Percentiles rank a stretch among this genome's conserved stretches.
Conservation (phyloP, 2,888 invertebrate genomes). For the Aspidiotus destructor region DNA sequence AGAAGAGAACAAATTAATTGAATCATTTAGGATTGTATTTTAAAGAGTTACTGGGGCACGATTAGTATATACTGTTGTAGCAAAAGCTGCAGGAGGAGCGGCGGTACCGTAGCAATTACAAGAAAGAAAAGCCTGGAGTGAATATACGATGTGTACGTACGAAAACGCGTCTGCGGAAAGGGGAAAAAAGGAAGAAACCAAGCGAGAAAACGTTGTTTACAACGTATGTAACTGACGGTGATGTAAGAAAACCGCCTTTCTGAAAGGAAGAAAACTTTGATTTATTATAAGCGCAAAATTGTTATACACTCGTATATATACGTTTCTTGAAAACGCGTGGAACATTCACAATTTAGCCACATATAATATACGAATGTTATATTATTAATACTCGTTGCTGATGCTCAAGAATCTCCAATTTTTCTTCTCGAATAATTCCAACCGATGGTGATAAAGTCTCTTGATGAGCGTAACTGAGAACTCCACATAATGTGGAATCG, state of each 20-base stretch:
- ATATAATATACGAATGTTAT: too few relatives aligned
- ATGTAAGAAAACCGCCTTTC: constrained; percentile 31
- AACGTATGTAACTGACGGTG: constrained; percentile 32
- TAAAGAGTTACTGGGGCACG: constrained; percentile 29
- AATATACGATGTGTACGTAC: too few relatives aligned
- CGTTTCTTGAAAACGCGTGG: background rate
- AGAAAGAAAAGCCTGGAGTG: too few relatives aligned
- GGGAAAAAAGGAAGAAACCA: constrained; percentile 7
- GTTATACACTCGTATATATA: background rate
- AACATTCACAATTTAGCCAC: too few relatives aligned
- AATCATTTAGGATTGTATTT: constrained; percentile 29
- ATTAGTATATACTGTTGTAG: constrained; percentile 12
- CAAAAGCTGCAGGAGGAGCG: background rate
- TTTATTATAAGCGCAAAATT: constrained; percentile 22
- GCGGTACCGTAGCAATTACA: background rate
- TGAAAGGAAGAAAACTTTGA: constrained; percentile 27
- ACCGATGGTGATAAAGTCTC: too few relatives aligned
- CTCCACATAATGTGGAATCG: too few relatives aligned
- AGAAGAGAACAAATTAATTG: constrained; percentile 30
- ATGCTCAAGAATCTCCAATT: too few relatives aligned
- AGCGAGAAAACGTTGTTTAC: constrained; percentile 32
- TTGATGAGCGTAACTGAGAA: too few relatives aligned
- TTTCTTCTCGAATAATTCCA: too few relatives aligned
- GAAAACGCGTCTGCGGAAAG: background rate
- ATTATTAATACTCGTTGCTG: too few relatives aligned